phyloP scores from a whole-genome alignment of 2,888 invertebrate species.

The Fragum sueziense region DNA sequence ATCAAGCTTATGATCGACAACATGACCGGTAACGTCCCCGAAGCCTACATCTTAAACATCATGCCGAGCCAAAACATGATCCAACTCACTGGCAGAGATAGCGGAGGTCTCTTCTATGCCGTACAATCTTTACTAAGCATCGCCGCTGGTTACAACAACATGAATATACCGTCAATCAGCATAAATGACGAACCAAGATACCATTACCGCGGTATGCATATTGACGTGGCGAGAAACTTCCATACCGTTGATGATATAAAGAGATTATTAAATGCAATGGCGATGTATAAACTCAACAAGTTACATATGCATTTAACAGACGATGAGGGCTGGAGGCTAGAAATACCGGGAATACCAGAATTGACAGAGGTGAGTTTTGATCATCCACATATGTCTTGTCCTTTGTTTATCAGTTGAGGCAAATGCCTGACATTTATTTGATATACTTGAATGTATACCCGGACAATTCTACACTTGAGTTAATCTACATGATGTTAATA shows the following conservation, averaged over 20 bases:
- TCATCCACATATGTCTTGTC: too few relatives aligned
- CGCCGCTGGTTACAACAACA: conserved; percentile 34
- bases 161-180: conserved; percentile 45
- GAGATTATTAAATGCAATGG: conserved; percentile 76
- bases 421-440: too few relatives aligned
- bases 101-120: conserved; percentile 63
- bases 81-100: conserved; percentile 44
- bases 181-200: conserved; percentile 69
- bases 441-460: too few relatives aligned
- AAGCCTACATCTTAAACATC: conserved; percentile 62
- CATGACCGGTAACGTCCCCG: conserved; percentile 11
- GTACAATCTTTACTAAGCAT: conserved; percentile 62
- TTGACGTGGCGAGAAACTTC: conserved; percentile 76
- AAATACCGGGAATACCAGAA: conserved; percentile 79
- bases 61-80: conserved; percentile 42
- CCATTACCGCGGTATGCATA: conserved; percentile 69
- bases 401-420: too few relatives aligned
- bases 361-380: conserved; percentile 73
- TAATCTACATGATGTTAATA: too few relatives aligned
- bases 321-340: conserved; percentile 81
- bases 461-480: too few relatives aligned
- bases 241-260: conserved; percentile 68
- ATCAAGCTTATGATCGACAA: conserved; percentile 12
- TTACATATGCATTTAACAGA: conserved; percentile 80
- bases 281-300: conserved; percentile 79